These are phyloP conservation scores for Hippolais icterina DNA, from an alignment of 2,113 vertebrate species.

Conservation along the genomic window DNA sequence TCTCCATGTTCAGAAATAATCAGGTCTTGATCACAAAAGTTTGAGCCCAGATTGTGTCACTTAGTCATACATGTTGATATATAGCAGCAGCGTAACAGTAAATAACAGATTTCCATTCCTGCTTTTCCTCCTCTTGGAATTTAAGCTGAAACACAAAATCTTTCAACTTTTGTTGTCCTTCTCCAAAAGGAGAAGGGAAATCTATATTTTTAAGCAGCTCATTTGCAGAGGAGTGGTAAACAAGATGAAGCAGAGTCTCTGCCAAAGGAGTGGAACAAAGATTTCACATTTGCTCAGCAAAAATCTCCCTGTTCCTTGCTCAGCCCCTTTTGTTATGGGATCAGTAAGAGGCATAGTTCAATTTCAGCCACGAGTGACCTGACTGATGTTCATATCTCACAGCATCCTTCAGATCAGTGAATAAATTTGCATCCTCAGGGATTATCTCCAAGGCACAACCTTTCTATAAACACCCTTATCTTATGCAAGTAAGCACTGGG, in stretches of 20 bases:
- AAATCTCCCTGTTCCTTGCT: neutral
- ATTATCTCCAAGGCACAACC: neutral
- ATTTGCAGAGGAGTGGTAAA: neutral
- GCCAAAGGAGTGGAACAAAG: neutral
- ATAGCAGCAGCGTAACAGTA: neutral
- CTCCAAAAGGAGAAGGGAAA: neutral
- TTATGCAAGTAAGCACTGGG: neutral
- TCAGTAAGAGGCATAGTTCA: neutral
- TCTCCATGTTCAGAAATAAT: neutral
- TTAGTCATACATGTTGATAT: neutral
- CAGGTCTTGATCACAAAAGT: neutral
- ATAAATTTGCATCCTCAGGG: neutral
- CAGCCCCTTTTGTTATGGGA: neutral
- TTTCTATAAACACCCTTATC: neutral
- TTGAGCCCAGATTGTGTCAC: neutral
- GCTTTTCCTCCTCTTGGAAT: neutral
- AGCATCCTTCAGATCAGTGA: neutral
- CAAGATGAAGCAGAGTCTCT: neutral
- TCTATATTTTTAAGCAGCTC: neutral
- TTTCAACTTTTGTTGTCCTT: neutral
- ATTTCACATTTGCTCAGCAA: neutral
- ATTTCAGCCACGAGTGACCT: neutral
- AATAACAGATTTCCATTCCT: slow-evolving; percentile 14
- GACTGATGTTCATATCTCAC: fast-evolving
- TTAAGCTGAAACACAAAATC: neutral